Conservation (phyloP, 2,888 invertebrate species). For the Macrosiphum euphorbiae region DNA sequence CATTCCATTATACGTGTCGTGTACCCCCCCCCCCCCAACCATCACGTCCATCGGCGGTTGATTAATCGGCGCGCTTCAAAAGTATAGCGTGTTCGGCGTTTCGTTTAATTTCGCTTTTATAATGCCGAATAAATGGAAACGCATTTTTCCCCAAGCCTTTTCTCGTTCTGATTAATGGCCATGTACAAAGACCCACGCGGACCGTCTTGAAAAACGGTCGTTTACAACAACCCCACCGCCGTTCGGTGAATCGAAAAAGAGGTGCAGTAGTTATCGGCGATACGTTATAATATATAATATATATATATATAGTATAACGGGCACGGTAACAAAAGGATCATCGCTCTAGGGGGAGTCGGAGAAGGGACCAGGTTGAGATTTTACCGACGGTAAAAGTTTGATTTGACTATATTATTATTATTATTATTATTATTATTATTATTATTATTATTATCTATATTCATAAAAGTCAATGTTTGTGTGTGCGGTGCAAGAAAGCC, state of each 20-base stretch:
- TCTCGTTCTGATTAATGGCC: slow-evolving; percentile 36
- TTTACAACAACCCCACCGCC: not conserved
- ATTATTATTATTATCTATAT: not conserved
- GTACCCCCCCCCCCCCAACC: not conserved
- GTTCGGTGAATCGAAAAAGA: not conserved
- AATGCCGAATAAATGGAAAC: slow-evolving; percentile 45
- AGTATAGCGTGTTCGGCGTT: slow-evolving; percentile 50
- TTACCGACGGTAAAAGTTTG: not conserved
- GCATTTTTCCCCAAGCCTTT: slow-evolving; percentile 34
- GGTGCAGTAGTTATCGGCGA: not conserved
- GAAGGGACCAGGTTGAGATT: not conserved
- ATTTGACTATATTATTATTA: not conserved
- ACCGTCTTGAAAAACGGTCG: slow-evolving; percentile 30
- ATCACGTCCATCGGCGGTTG: not conserved
- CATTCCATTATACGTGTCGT: slow-evolving; percentile 22
- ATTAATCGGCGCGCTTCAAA: slow-evolving; percentile 44
- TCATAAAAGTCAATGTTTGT: too few species aligned
- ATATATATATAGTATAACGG: not conserved
- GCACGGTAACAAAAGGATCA: not conserved
- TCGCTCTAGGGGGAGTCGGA: not conserved
- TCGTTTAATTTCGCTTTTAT: slow-evolving; percentile 53
- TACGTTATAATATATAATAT: not conserved
- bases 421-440: not conserved
- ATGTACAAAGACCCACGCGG: not conserved
- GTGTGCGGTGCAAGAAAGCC: too few species aligned